Evolutionary conservation across 2,113 vertebrate species (phyloP).

Genomic region (Bombycilla garrulus): DNA sequence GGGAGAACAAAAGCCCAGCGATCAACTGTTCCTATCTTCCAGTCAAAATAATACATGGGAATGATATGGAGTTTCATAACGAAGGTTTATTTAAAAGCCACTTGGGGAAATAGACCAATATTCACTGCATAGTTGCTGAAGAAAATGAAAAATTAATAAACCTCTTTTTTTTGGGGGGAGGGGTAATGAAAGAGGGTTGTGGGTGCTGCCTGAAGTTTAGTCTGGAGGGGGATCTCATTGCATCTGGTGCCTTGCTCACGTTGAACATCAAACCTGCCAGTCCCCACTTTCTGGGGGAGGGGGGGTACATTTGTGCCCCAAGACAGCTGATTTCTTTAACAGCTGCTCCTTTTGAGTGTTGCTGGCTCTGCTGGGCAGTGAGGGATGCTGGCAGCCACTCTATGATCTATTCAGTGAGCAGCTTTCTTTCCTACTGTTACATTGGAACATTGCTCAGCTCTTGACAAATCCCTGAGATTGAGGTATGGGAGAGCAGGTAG

Average conservation of each 20-base stretch:
- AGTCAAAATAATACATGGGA: not conserved
- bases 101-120: not conserved
- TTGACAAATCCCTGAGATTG: not conserved
- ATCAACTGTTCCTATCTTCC: not conserved
- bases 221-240: not conserved
- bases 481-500: not conserved
- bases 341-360: not conserved
- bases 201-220: not conserved
- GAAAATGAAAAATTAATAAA: not conserved
- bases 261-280: not conserved
- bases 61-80: not conserved
- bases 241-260: not conserved
- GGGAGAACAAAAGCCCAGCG: not conserved
- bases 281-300: not conserved
- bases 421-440: not conserved
- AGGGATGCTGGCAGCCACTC: not conserved
- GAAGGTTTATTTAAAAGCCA: not conserved
- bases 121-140: not conserved
- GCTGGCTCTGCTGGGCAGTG: not conserved
- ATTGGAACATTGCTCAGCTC: not conserved
- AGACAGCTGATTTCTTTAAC: not conserved
- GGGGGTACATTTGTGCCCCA: not conserved
- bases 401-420: fast-evolving
- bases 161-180: fast-evolving
- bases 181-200: not conserved